A percentile compares a stretch with the other conserved stretches of the same genome.
phyloP scores from a whole-genome alignment of 2,888 invertebrate species.

The Fragum whitleyi region DNA sequence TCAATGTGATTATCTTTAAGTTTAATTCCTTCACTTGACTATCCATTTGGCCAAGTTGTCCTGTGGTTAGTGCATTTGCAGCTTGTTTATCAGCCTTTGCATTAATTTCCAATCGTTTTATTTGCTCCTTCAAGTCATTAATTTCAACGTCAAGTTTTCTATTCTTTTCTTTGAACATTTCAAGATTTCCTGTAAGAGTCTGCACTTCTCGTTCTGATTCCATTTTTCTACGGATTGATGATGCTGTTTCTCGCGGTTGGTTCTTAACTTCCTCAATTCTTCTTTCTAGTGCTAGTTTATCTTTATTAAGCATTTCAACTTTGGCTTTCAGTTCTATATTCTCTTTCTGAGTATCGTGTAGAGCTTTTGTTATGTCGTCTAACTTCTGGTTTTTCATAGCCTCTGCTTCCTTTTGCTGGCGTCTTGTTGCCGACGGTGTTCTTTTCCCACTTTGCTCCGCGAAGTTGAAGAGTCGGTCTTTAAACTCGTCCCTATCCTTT shows the following conservation, averaged over 20 bases:
- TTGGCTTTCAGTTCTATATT: conserved; percentile 49
- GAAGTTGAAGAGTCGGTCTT: conserved; percentile 42
- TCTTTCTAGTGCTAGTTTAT: conserved; percentile 49
- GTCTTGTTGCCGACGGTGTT: conserved; percentile 53
- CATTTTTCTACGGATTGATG: conserved; percentile 58
- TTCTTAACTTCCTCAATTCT: conserved; percentile 50
- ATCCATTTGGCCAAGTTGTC: conserved; percentile 54
- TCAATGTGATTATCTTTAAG: conserved; percentile 45
- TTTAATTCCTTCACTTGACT: conserved; percentile 54
- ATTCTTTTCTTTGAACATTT: conserved; percentile 53
- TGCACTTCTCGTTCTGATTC: conserved; percentile 58
- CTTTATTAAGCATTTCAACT: conserved; percentile 46
- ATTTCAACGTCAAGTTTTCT: conserved; percentile 54
- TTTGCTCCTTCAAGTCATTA: conserved; percentile 46
- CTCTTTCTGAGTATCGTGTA: conserved; percentile 50
- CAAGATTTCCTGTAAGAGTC: conserved; percentile 52
- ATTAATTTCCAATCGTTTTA: conserved; percentile 52
- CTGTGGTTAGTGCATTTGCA: conserved; percentile 48
- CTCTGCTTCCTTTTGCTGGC: conserved; percentile 30
- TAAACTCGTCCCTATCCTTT: conserved; percentile 51
- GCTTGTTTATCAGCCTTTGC: conserved; percentile 51
- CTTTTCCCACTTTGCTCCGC: conserved; percentile 38
- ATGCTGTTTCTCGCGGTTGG: conserved; percentile 57
- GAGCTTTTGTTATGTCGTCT: conserved; percentile 43
- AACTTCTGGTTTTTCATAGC: conserved; percentile 39